A percentile compares a stretch with the other conserved stretches of the same genome.
Evolutionary conservation across 2,888 invertebrate genomes (phyloP).

Genomic region (Drosophila eohydei): DNA sequence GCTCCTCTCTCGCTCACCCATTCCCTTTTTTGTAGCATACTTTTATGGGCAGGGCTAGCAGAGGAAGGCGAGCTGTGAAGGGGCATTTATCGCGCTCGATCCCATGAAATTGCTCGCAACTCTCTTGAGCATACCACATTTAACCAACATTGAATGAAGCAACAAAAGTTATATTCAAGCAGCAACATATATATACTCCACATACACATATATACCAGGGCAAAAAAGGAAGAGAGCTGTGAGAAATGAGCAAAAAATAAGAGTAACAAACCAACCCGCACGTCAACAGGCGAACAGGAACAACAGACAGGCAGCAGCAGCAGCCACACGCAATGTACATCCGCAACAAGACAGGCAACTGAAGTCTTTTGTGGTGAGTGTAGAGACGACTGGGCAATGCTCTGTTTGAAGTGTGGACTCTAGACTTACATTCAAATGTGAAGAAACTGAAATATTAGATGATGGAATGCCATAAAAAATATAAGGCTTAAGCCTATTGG

Average conservation of each 20-base stretch:
- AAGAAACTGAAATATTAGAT: background rate
- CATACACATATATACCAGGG: slow-evolving; percentile 6
- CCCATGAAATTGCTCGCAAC: slow-evolving; percentile 43
- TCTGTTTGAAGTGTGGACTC: slow-evolving; percentile 5
- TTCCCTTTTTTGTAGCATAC: slow-evolving; percentile 60
- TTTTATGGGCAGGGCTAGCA: slow-evolving; percentile 65
- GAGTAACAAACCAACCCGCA: slow-evolving; percentile 60
- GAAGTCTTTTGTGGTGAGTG: background rate
- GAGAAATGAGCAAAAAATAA: slow-evolving; percentile 44
- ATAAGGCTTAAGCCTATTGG: background rate
- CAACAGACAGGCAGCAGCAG: slow-evolving; percentile 48
- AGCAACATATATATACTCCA: slow-evolving; percentile 3
- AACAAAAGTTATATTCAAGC: slow-evolving; percentile 73
- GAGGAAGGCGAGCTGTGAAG: slow-evolving; percentile 12
- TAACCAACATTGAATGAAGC: slow-evolving; percentile 79
- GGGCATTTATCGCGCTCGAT: slow-evolving; percentile 42
- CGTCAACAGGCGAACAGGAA: slow-evolving; percentile 63
- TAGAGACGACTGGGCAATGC: slow-evolving; percentile 9
- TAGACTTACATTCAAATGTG: background rate
- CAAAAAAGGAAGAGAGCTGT: slow-evolving; percentile 10
- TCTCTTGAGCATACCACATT: slow-evolving; percentile 51
- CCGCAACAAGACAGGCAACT: slow-evolving; percentile 22
- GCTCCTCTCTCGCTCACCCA: slow-evolving; percentile 20
- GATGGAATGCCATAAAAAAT: background rate
- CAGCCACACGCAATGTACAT: slow-evolving; percentile 44